Percentiles rank a stretch among this genome's conserved stretches.
These are phyloP conservation scores for Meghimatium bilineatum DNA, from an alignment of 2,888 invertebrate genomes.

Conservation along the genomic window DNA sequence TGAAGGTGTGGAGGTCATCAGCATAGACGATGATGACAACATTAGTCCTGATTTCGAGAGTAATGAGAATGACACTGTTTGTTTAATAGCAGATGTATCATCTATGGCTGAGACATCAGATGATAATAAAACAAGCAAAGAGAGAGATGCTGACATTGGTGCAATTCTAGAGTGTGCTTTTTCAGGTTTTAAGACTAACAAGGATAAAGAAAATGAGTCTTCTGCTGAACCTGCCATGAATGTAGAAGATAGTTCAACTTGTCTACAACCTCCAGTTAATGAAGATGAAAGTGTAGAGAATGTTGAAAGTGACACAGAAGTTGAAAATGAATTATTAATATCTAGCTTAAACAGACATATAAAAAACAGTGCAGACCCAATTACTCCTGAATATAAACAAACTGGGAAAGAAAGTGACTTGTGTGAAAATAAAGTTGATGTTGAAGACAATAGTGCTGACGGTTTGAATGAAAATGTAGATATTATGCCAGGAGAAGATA, in stretches of 20 bases:
- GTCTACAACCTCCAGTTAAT: neutral
- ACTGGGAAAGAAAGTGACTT: neutral
- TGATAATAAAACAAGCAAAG: neutral
- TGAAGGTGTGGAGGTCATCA: neutral
- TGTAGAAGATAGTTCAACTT: neutral
- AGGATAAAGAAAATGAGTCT: neutral
- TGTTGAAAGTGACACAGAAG: neutral
- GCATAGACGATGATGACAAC: neutral
- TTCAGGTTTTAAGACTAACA: neutral
- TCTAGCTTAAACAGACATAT: neutral
- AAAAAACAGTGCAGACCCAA: neutral
- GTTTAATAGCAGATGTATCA: neutral
- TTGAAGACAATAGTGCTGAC: neutral
- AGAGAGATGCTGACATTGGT: neutral
- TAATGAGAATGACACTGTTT: neutral
- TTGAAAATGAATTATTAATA: neutral
- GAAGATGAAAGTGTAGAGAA: neutral
- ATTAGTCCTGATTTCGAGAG: neutral
- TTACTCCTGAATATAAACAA: neutral
- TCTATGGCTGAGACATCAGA: neutral
- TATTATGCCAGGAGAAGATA: constrained; percentile 25
- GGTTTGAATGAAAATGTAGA: neutral
- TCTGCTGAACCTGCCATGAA: neutral
- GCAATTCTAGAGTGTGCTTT: neutral
- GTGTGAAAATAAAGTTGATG: neutral